Evolutionary conservation across 1,140 invertebrate species (phyloP).

Genomic region (Bicyclus anynana): DNA sequence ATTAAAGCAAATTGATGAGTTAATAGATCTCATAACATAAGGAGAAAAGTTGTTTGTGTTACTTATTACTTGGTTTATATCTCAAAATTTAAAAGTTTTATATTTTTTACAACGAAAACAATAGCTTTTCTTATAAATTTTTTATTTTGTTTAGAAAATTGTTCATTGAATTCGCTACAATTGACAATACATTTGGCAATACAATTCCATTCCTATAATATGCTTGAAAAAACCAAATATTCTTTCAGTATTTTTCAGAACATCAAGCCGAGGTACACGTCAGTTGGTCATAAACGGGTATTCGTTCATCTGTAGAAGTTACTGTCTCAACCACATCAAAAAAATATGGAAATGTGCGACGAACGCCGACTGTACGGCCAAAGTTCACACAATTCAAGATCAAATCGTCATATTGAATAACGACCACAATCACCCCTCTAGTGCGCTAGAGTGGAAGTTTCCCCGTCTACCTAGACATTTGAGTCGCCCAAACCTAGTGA

Average conservation of each 20-base stretch:
- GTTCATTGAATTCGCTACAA: too few species aligned
- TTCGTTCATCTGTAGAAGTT: slow-evolving; percentile 54
- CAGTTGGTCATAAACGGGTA: slow-evolving; percentile 54
- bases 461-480: background rate
- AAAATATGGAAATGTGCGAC: slow-evolving; percentile 65
- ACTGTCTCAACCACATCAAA: slow-evolving; percentile 54
- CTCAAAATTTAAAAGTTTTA: too few species aligned
- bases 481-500: background rate
- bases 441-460: slow-evolving; percentile 21
- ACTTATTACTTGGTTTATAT: too few species aligned
- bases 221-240: slow-evolving; percentile 8
- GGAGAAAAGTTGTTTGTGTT: too few species aligned
- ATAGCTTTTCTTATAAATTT: too few species aligned
- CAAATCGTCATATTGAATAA: slow-evolving; percentile 52
- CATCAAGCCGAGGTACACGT: slow-evolving; percentile 43
- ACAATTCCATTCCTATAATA: background rate
- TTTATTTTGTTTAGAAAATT: too few species aligned
- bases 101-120: too few species aligned
- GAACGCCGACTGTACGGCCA: slow-evolving; percentile 56
- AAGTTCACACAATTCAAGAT: slow-evolving; percentile 55
- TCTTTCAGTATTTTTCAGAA: slow-evolving; percentile 57
- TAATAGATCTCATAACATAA: too few species aligned
- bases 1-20: too few species aligned
- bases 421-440: slow-evolving; percentile 46
- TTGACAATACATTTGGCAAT: too few species aligned